Conservation (phyloP, 2,888 invertebrate genomes). For the Theodoxus fluviatilis region DNA sequence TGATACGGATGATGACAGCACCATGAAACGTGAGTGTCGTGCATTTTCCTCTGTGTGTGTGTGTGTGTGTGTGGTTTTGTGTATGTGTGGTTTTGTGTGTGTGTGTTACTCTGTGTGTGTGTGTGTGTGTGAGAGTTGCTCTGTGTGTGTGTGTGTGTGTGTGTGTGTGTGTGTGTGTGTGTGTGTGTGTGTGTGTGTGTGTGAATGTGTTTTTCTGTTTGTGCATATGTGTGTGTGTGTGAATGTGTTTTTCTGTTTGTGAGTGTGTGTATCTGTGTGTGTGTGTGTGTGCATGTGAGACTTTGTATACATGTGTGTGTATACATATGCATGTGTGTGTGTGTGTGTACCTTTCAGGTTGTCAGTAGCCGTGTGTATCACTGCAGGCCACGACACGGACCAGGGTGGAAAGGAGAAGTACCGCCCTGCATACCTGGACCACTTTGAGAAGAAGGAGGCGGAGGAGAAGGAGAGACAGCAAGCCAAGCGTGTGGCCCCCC, state of each 20-base stretch:
- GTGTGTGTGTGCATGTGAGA: not conserved
- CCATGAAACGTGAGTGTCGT: slow-evolving; percentile 82
- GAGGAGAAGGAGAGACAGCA: slow-evolving; percentile 63
- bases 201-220: not conserved
- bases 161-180: no score
- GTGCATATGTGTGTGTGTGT: not conserved
- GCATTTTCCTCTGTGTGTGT: no score
- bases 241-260: not conserved
- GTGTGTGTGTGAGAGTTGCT: no score
- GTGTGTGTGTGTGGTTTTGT: no score
- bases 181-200: not conserved
- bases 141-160: no score
- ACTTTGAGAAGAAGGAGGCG: slow-evolving; percentile 92
- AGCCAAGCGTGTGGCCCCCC: slow-evolving; percentile 27
- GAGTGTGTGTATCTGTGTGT: not conserved
- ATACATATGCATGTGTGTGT: not conserved
- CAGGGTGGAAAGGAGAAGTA: slow-evolving; percentile 82
- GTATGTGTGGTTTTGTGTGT: no score
- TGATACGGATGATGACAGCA: slow-evolving; percentile 74
- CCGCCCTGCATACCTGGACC: slow-evolving; percentile 91
- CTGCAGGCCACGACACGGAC: slow-evolving; percentile 86
- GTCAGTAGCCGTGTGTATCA: not conserved
- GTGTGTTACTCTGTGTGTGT: no score
- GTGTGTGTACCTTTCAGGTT: not conserved
- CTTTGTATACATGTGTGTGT: not conserved